A percentile compares a stretch with the other conserved stretches of the same genome.
These are phyloP conservation scores for Campylorhamphus procurvoides DNA, from an alignment of 2,113 vertebrate genomes.

Conservation along the genomic window DNA sequence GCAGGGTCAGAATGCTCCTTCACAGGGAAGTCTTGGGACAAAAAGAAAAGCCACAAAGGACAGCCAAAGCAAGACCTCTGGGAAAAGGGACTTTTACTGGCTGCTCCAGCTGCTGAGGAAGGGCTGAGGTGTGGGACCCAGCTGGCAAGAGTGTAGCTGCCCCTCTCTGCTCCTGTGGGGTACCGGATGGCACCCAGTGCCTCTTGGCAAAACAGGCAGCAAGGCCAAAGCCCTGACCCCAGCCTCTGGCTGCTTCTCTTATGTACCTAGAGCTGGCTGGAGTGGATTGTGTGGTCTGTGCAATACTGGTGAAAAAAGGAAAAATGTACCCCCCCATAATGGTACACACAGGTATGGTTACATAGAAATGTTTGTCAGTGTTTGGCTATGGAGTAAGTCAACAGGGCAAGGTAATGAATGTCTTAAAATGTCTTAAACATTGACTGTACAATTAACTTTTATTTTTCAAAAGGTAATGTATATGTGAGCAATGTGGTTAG, in stretches of 20 bases:
- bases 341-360: fast-evolving
- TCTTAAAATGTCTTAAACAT: not conserved
- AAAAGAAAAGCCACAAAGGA: not conserved
- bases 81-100: not conserved
- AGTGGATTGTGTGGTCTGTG: fast-evolving
- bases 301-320: not conserved
- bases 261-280: not conserved
- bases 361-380: not conserved
- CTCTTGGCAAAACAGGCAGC: not conserved
- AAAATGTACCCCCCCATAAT: not conserved
- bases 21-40: fast-evolving
- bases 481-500: not conserved
- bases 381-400: not conserved
- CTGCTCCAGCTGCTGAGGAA: not conserved
- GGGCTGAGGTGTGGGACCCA: not conserved
- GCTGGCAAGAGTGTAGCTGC: fast-evolving
- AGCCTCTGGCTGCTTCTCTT: not conserved
- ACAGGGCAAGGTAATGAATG: not conserved
- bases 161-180: not conserved
- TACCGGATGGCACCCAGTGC: fast-evolving
- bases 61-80: not conserved
- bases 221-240: not conserved
- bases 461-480: not conserved
- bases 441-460: not conserved
- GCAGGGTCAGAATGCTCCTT: not conserved